Conservation (phyloP, 2,888 invertebrate species). For the Pandemis cinnamomeana region DNA sequence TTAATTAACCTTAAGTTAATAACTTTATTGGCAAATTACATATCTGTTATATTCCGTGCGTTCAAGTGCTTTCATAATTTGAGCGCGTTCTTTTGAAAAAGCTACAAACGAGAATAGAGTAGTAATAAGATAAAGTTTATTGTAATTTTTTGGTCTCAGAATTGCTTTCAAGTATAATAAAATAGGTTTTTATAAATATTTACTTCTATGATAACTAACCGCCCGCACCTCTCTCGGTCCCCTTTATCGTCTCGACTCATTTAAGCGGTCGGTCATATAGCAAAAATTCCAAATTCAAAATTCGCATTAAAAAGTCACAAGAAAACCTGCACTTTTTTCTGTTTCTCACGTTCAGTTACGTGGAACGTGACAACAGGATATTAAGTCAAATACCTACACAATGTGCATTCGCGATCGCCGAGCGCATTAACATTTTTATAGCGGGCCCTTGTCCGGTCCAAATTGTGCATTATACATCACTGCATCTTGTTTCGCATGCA, state of each 20-base stretch:
- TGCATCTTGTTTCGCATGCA: slow-evolving; percentile 14
- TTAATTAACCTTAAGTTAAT: slow-evolving; percentile 12
- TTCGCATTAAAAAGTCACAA: background rate
- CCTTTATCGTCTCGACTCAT: no score
- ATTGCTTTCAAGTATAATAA: background rate
- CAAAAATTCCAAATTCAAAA: slow-evolving; percentile 7
- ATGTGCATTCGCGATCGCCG: slow-evolving; percentile 50
- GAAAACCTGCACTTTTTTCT: slow-evolving; percentile 23
- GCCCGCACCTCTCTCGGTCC: no score
- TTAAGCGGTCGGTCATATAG: background rate
- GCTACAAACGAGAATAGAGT: background rate
- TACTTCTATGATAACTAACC: background rate
- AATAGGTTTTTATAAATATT: background rate
- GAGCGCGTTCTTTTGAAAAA: background rate
- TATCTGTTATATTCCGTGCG: slow-evolving; percentile 5
- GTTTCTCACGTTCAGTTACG: slow-evolving; percentile 36
- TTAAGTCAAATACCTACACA: slow-evolving; percentile 43
- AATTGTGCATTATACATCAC: slow-evolving; percentile 21
- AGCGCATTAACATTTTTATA: slow-evolving; percentile 37
- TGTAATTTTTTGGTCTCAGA: background rate
- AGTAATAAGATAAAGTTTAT: background rate
- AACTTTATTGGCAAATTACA: slow-evolving; percentile 5
- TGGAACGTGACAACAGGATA: slow-evolving; percentile 37
- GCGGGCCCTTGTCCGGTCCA: slow-evolving; percentile 23
- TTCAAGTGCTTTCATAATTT: background rate